Evolutionary conservation across 2,888 invertebrate genomes (phyloP), one percentile per base, ranked within the genome.

Genomic region (Drosophila anceps): DNA sequence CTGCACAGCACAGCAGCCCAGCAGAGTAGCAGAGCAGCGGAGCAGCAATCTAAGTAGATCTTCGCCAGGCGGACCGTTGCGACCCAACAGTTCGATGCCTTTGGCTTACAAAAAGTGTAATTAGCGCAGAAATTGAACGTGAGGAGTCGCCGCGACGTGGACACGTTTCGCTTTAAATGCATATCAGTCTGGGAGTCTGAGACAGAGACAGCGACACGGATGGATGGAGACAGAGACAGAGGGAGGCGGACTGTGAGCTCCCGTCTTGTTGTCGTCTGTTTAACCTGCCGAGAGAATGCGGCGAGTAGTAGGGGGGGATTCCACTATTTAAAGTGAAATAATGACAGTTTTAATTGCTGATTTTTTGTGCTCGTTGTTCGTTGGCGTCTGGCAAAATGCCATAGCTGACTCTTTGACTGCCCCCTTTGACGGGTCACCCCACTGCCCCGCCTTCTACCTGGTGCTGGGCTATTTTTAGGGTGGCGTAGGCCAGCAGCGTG

Each of bases 31-130:
- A 46, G 35, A 15, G 13, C 53, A 33, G 51, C 62, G 24, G 41
- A 63, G 43, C 69, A 71, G 50, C 84, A 82, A 85, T 85, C 84
- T 85, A 82, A 88, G 86, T 73, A 81, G 76, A 85, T 86, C 82
- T 86, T 64, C 39, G 58, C 68, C 75, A 50, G 69, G 29, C 58
- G 29, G 53, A 58, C 54, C 39, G 43, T 48, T 50, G n/a, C 61
- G 48, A 61, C 66, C 37, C 44, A 46, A 31, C 46, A 63, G 75
- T 74, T 77, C 76, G 62, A 68, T 72, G 73, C 70, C 79, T 76
- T 81, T 81, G 69, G 90, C 80, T 87, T 88, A 86, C 90, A 90
- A 90, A 91, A 91, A 90, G 86, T 83, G 90, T 91, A 91, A 91
- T 91, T 91, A 91, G 91, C 91, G 83, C 88, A 81, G 84, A 91